These are phyloP conservation scores for Lichenostomus cassidix DNA, from an alignment of 2,113 vertebrate species.

Conservation along the genomic window DNA sequence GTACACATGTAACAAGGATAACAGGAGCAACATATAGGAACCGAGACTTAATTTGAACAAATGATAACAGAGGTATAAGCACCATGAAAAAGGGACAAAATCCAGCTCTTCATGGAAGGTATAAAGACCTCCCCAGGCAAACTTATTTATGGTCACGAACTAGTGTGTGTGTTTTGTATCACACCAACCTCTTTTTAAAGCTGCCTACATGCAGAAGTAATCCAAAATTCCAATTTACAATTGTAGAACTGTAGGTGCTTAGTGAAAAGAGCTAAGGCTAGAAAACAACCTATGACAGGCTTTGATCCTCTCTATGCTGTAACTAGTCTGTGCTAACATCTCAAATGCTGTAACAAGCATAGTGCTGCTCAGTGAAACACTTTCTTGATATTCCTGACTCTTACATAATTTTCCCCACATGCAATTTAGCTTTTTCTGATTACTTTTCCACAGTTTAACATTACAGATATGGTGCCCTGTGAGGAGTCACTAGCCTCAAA, in stretches of 20 bases:
- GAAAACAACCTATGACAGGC: not conserved
- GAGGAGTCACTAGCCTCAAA: not conserved
- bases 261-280: not conserved
- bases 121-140: not conserved
- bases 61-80: not conserved
- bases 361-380: not conserved
- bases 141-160: not conserved
- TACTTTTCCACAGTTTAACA: not conserved
- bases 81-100: not conserved
- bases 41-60: not conserved
- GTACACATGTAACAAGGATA: rapidly evolving
- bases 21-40: not conserved
- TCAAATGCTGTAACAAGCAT: not conserved
- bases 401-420: not conserved
- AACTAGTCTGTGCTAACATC: not conserved
- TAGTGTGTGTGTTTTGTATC: not conserved
- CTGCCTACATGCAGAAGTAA: not conserved
- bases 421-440: not conserved
- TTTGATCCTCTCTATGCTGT: not conserved
- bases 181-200: not conserved
- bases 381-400: not conserved
- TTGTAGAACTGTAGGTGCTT: not conserved
- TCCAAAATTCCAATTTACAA: not conserved
- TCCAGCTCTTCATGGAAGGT: rapidly evolving
- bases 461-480: not conserved